These are phyloP conservation scores for Amphiprion ocellaris DNA, from an alignment of 2,113 vertebrate genomes.

Conservation along the genomic window DNA sequence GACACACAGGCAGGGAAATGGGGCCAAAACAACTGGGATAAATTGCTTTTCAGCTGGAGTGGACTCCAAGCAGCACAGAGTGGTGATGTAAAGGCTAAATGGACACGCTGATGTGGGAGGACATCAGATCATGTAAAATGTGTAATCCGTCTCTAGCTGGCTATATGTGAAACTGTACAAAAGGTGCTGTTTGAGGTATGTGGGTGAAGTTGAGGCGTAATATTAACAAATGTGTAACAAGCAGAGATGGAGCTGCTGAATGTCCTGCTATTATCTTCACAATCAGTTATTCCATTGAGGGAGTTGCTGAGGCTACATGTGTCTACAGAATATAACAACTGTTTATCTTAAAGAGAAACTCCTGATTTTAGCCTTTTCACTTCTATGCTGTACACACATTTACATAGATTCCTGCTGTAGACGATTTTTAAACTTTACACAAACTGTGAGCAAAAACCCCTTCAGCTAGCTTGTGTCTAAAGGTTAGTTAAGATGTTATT, in stretches of 20 bases:
- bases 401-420: too few relatives aligned
- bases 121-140: background rate
- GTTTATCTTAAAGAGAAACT: background rate
- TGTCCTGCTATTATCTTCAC: background rate
- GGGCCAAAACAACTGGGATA: conserved; percentile 42
- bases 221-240: background rate
- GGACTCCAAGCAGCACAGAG: conserved; percentile 23
- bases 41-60: conserved; percentile 24
- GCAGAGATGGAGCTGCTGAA: background rate
- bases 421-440: too few relatives aligned
- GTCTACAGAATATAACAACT: too few relatives aligned
- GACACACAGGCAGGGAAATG: conserved; percentile 37
- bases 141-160: background rate
- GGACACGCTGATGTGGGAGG: conserved; percentile 30
- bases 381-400: background rate
- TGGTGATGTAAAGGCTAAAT: conserved; percentile 17
- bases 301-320: too few relatives aligned
- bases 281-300: background rate
- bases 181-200: background rate
- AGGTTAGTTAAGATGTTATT: background rate
- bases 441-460: too few relatives aligned
- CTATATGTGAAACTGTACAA: background rate
- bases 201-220: background rate
- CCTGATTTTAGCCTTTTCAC: background rate
- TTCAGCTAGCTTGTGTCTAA: background rate